Percentiles rank a stretch among this genome's conserved stretches.
Conservation (phyloP, 2,797 vertebrate genomes). For the Sebastes wilsoni region DNA sequence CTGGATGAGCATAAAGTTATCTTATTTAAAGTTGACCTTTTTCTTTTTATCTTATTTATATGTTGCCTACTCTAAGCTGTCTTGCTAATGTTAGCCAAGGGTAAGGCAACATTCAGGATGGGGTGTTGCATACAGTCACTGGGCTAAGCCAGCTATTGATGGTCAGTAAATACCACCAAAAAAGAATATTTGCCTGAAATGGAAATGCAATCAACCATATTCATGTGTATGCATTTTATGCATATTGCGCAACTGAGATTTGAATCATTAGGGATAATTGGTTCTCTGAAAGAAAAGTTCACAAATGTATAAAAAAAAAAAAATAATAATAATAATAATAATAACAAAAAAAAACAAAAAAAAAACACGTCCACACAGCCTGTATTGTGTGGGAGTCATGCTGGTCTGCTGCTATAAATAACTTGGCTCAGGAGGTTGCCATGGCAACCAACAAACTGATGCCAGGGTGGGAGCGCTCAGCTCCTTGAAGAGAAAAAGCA, state of each 20-base stretch:
- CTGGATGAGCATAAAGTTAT: background rate
- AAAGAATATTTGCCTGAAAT: background rate
- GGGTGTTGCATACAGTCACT: background rate
- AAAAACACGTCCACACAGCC: constrained; percentile 15
- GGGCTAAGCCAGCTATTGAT: background rate
- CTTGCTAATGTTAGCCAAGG: background rate
- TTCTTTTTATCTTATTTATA: background rate
- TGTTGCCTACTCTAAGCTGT: background rate
- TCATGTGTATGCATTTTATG: background rate
- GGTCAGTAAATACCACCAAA: background rate
- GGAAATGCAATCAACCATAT: background rate
- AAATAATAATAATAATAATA: background rate
- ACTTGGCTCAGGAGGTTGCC: constrained; percentile 79
- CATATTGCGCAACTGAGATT: background rate
- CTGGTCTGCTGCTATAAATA: constrained; percentile 84
- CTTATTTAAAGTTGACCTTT: background rate
- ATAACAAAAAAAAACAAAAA: background rate
- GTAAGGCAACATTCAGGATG: background rate
- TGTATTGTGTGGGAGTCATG: constrained; percentile 53
- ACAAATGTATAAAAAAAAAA: background rate
- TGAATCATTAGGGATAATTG: background rate
- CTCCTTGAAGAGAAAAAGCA: constrained; percentile 53
- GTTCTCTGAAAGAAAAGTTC: constrained; percentile 7
- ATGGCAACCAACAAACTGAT: constrained; percentile 84
- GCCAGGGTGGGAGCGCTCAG: constrained; percentile 71